These are phyloP conservation scores for Anolis sagrei DNA, from an alignment of 2,113 vertebrate genomes.

Conservation along the genomic window DNA sequence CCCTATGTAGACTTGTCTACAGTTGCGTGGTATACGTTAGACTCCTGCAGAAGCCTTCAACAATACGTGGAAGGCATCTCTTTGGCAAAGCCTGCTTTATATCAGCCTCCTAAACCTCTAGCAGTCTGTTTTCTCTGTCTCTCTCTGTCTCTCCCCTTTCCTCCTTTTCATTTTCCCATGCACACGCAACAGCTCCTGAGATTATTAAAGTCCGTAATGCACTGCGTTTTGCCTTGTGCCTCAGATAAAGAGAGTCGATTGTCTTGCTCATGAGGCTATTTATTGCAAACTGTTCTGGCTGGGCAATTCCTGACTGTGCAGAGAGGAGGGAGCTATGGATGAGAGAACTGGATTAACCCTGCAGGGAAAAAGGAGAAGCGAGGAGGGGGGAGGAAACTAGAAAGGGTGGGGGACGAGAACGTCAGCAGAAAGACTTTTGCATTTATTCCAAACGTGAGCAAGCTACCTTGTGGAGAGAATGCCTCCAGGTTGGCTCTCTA, in stretches of 20 bases:
- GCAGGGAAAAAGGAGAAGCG: background rate
- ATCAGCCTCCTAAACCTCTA: background rate
- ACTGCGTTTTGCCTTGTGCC: background rate
- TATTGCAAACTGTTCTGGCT: background rate
- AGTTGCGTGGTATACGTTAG: too few species aligned
- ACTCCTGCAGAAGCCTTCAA: too few species aligned
- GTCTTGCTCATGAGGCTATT: background rate
- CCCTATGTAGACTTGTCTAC: too few species aligned
- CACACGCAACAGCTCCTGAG: background rate
- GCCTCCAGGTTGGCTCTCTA: accelerated
- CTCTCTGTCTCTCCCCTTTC: background rate
- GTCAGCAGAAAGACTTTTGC: background rate
- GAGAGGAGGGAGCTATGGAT: background rate
- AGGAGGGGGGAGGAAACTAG: background rate
- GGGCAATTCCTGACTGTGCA: conserved; percentile 9
- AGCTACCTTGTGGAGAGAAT: background rate
- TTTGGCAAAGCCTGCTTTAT: conserved; percentile 2
- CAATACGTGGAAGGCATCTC: too few species aligned
- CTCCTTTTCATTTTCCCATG: too few species aligned
- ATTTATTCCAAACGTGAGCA: background rate
- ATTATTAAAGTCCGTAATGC: background rate
- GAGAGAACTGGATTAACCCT: background rate
- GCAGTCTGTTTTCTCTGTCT: background rate
- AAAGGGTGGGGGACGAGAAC: background rate
- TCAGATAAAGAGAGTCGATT: background rate